Evolutionary conservation across 2,888 invertebrate species (phyloP).

Genomic region (Volucella bombylans): DNA sequence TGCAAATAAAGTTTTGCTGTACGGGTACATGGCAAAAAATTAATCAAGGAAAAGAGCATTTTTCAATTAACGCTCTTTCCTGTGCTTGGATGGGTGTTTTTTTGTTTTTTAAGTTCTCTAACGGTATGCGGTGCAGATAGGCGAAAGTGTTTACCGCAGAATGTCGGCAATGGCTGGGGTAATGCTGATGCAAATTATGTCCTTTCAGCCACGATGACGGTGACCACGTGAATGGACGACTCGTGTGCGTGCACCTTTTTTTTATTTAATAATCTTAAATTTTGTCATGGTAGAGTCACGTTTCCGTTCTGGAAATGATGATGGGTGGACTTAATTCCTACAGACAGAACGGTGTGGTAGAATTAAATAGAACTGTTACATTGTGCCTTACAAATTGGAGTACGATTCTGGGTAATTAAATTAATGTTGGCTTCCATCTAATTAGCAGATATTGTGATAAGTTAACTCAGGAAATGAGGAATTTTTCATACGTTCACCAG

Average conservation of each 20-base stretch:
- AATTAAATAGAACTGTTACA: constrained; percentile 27
- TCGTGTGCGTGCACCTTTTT: constrained; percentile 35
- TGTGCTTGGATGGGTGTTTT: constrained; percentile 5
- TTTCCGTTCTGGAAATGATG: constrained; percentile 44
- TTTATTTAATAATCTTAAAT: constrained; percentile 64
- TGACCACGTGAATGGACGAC: constrained; percentile 38
- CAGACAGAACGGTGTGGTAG: constrained; percentile 37
- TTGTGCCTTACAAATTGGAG: constrained; percentile 42
- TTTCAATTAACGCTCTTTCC: constrained; percentile 74
- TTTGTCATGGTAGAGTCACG: constrained; percentile 62
- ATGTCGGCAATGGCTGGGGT: constrained; percentile 66
- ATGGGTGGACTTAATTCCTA: constrained; percentile 55
- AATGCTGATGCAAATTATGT: constrained; percentile 74
- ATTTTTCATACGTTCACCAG: too few species aligned
- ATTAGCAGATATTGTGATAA: constrained; percentile 50
- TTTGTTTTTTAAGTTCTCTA: constrained; percentile 34
- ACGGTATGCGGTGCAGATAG: constrained; percentile 37
- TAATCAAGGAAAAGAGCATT: constrained; percentile 74
- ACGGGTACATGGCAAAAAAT: constrained; percentile 64
- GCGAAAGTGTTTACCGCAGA: constrained; percentile 72
- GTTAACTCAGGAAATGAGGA: too few species aligned
- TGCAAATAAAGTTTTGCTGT: constrained; percentile 71
- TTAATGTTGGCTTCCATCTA: constrained; percentile 68
- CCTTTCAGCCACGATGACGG: constrained; percentile 59
- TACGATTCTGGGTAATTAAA: constrained; percentile 47